These are phyloP conservation scores for Thalpophila matura DNA, from an alignment of 2,888 invertebrate species.

Conservation along the genomic window DNA sequence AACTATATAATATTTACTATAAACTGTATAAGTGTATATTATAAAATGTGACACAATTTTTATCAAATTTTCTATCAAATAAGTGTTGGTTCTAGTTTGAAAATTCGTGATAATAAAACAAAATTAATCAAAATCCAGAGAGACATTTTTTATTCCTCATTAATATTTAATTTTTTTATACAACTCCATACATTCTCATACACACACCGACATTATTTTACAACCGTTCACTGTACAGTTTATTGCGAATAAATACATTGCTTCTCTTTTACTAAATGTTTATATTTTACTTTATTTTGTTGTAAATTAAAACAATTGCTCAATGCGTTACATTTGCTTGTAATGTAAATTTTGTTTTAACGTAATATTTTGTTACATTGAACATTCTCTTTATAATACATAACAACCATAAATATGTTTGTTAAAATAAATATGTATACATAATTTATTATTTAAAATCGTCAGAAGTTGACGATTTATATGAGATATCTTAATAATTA, in stretches of 20 bases:
- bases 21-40: too few species aligned
- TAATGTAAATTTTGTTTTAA: conserved; percentile 28
- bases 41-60: too few species aligned
- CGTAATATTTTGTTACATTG: conserved; percentile 17
- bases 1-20: too few species aligned
- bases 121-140: conserved; percentile 78
- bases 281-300: conserved; percentile 32
- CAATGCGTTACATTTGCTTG: conserved; percentile 48
- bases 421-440: too few species aligned
- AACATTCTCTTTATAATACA: too few species aligned
- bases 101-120: conserved; percentile 71
- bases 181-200: conserved; percentile 79
- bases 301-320: conserved; percentile 65
- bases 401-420: too few species aligned
- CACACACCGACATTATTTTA: conserved; percentile 81
- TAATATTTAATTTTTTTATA: conserved; percentile 77
- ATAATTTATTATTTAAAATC: too few species aligned
- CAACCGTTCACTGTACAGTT: conserved; percentile 80
- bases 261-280: conserved; percentile 69
- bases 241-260: conserved; percentile 89
- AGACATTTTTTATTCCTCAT: conserved; percentile 87
- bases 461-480: too few species aligned
- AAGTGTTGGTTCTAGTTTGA: too few species aligned
- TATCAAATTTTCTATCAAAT: too few species aligned
- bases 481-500: neutral